These are phyloP conservation scores for Drosophila nigritarsus DNA, from an alignment of 2,888 invertebrate species.

Conservation along the genomic window DNA sequence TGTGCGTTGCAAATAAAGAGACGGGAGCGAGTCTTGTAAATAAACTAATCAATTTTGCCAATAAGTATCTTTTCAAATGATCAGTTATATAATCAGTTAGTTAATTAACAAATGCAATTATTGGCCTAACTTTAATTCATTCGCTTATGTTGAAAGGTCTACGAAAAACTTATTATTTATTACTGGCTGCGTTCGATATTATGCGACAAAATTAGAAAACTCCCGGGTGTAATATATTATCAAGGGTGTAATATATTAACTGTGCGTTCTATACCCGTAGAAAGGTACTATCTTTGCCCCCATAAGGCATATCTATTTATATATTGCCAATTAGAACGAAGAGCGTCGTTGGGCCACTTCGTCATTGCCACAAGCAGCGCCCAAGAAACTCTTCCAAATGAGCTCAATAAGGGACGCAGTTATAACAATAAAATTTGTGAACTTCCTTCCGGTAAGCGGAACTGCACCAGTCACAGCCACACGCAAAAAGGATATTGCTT, in stretches of 20 bases:
- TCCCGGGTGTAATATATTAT: not conserved
- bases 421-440: constrained; percentile 54
- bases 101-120: not conserved
- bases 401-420: constrained; percentile 25
- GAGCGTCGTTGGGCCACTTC: not conserved
- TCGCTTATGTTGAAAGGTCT: not conserved
- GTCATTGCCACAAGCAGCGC: constrained; percentile 13
- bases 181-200: not conserved
- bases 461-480: constrained; percentile 45
- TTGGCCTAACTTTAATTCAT: not conserved
- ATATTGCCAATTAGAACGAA: not conserved
- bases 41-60: not conserved
- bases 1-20: constrained; percentile 15
- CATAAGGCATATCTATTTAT: not conserved
- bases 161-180: not conserved
- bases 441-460: constrained; percentile 78
- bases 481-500: constrained; percentile 56
- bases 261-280: not conserved
- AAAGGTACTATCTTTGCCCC: not conserved
- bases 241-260: not conserved
- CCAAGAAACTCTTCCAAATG: constrained; percentile 37
- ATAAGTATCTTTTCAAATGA: not conserved
- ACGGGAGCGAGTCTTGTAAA: not conserved
- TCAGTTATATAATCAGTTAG: not conserved
- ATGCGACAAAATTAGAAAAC: not conserved